Base-by-base conservation (phyloP, 2,888 invertebrate genomes). In the Scrobipalpa atriplicella region DNA sequence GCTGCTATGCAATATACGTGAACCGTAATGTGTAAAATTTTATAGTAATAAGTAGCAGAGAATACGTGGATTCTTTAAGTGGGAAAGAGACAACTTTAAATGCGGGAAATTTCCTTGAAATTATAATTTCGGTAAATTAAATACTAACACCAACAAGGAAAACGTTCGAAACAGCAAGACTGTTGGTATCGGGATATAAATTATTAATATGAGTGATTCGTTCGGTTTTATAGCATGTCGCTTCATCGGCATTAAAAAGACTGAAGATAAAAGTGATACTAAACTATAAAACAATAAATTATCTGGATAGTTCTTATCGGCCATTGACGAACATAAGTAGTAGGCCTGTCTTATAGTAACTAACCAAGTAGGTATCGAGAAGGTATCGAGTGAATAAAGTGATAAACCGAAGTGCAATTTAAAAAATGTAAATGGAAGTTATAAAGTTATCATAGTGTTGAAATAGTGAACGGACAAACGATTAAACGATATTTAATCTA, bases 221-320 rank as follows among this genome's bases (percentile, higher is more conserved):
- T 29, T 29, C 5, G 29, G 29, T 29, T 29, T 29, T 29, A 29
- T 29, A 29, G 29, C 29, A 3, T 5, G n/a, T 18, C 11, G 19
- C 21, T 11, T 18, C 7, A 19, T 52, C 18, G 52, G 21, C 54
- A 16, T 6, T 19, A 10, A 11, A 21, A 54, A 56, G 21, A 56
- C 54, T 56, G 54, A 29, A 21, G 21, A 52, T 52, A 21, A 56
- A 54, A 21, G 21, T 56, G 29, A 29, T 21, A 56, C 0, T 19
- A 56, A 29, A 13, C 9, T 21, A 29, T 56, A 56, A 56, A 56
- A 29, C 54, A 56, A 56, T 56, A 56, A 21, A 2, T 56, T 13
- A 13, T 21, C 21, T 2, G 21, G 13, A 21, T 21, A 21, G 13
- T 54, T 11, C 13, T 56, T 13, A 56, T 56, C 21, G 54, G 10